Evolutionary conservation across 2,888 invertebrate genomes (phyloP).

Genomic region (Theristus sp.): DNA sequence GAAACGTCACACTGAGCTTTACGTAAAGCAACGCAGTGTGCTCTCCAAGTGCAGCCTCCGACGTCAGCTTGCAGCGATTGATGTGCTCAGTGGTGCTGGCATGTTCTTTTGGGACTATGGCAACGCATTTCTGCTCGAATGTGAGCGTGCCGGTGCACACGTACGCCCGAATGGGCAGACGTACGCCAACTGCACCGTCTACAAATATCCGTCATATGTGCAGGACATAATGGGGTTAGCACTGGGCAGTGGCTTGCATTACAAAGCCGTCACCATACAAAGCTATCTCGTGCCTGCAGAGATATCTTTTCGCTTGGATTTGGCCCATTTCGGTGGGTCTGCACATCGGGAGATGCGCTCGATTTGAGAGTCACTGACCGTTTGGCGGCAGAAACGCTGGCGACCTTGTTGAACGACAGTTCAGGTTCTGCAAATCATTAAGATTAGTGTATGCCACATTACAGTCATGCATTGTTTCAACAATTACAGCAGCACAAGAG

Average conservation of each 20-base stretch:
- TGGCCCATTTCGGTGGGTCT: slow-evolving; percentile 47
- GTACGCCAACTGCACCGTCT: slow-evolving; percentile 33
- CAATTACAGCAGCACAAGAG: slow-evolving; percentile 32
- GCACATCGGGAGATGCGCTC: slow-evolving; percentile 37
- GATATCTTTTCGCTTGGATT: slow-evolving; percentile 47
- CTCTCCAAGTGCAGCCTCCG: slow-evolving; percentile 32
- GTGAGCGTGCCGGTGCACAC: slow-evolving; percentile 40
- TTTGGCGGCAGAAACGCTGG: too few species aligned
- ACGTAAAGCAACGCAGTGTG: neutral
- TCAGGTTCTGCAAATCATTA: too few species aligned
- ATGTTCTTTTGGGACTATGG: slow-evolving; percentile 47
- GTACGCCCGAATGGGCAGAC: slow-evolving; percentile 30
- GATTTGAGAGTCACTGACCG: slow-evolving; percentile 41
- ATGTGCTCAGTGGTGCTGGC: slow-evolving; percentile 36
- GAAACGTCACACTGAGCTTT: neutral
- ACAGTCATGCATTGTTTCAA: too few species aligned
- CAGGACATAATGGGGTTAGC: slow-evolving; percentile 46
- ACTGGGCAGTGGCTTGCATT: too few species aligned
- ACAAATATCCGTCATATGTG: slow-evolving; percentile 44
- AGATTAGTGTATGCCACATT: too few species aligned
- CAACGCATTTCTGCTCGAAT: slow-evolving; percentile 45
- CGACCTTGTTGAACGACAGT: too few species aligned
- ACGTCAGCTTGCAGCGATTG: slow-evolving; percentile 42
- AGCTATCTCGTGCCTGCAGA: slow-evolving; percentile 19
- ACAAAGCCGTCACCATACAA: too few species aligned